Evolutionary conservation across 2,797 vertebrate genomes (phyloP).

Genomic region (Nothura maculosa): DNA sequence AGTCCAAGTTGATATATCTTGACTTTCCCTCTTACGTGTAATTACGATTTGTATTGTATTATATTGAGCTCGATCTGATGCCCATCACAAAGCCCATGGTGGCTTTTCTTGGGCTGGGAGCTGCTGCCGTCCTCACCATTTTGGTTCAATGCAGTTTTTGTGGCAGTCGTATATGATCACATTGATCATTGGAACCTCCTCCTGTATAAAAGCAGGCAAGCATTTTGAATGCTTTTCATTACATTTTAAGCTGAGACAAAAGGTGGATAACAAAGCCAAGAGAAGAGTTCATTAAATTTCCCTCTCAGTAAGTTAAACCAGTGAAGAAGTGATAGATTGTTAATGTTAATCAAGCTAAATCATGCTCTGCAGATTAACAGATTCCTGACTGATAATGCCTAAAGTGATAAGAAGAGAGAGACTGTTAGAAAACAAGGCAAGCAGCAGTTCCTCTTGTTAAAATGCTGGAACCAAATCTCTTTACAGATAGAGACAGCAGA

Average conservation of each 20-base stretch:
- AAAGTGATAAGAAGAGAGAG: neutral
- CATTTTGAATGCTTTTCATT: neutral
- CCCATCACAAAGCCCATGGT: neutral
- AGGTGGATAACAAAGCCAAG: slow-evolving; percentile 14
- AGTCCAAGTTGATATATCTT: neutral
- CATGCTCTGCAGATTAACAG: neutral
- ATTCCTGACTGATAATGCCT: neutral
- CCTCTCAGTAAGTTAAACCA: slow-evolving; percentile 26
- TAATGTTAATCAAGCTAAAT: slow-evolving; percentile 53
- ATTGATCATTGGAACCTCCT: neutral
- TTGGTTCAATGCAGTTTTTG: accelerated
- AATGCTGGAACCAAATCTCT: neutral
- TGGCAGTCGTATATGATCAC: neutral
- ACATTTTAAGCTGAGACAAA: slow-evolving; percentile 39
- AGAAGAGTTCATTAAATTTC: slow-evolving; percentile 53
- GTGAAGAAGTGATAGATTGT: neutral
- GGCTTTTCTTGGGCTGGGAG: neutral
- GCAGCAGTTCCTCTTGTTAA: neutral
- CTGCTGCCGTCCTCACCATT: neutral
- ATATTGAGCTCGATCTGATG: neutral
- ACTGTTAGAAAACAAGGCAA: neutral
- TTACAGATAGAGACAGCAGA: neutral
- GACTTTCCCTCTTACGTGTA: neutral
- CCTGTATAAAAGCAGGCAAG: neutral
- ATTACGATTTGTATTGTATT: neutral